Percentiles rank a stretch among this genome's conserved stretches.
Conservation (phyloP, 64 coral and sea anemone genomes). For the Orbicella faveolata region DNA sequence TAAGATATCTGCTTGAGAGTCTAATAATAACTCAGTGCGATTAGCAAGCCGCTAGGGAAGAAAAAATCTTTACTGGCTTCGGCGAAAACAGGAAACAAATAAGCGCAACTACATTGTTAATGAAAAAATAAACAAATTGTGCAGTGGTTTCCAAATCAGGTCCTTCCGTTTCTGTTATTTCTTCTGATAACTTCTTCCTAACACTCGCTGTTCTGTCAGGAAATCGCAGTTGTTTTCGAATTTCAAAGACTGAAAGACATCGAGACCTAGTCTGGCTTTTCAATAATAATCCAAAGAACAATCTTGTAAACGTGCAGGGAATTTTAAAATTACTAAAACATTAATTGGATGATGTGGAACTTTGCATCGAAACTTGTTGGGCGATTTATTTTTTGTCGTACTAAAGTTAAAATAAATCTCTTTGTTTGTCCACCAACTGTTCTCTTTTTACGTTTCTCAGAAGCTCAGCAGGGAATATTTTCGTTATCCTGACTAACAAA, state of each 20-base stretch:
- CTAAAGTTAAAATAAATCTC: background rate
- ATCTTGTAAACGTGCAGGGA: background rate
- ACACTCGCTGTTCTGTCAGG: background rate
- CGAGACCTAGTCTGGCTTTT: background rate
- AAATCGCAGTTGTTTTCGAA: background rate
- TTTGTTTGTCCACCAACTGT: conserved; percentile 17
- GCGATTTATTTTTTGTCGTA: background rate
- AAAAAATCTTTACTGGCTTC: background rate
- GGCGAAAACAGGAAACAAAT: background rate
- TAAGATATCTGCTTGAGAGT: background rate
- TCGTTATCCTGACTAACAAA: background rate
- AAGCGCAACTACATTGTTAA: conserved; percentile 4
- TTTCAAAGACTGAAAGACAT: background rate
- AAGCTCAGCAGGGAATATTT: conserved; percentile 7
- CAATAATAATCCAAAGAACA: background rate
- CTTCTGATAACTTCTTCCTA: background rate
- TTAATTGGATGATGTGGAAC: background rate
- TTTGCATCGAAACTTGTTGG: background rate
- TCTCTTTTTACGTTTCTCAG: background rate
- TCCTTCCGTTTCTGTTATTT: background rate
- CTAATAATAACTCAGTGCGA: background rate
- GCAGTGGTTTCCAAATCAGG: background rate
- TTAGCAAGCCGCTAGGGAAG: background rate
- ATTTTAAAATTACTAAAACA: background rate
- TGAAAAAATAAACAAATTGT: conserved; percentile 23